These are phyloP conservation scores for Stigmatopora nigra DNA, from an alignment of 2,113 vertebrate genomes.

Conservation along the genomic window DNA sequence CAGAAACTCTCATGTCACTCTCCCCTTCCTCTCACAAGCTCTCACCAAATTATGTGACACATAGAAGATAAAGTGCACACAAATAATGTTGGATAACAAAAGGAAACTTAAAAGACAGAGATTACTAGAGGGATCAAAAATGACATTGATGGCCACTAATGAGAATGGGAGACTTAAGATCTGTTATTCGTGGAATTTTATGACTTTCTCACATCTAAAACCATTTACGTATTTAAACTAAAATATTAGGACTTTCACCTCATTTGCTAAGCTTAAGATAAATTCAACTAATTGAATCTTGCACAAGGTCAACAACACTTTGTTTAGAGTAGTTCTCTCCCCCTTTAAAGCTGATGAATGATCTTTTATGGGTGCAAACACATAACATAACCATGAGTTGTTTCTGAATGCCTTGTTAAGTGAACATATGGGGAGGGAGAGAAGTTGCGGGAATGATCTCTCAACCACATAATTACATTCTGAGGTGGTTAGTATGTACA, in stretches of 20 bases:
- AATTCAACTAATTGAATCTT: background rate
- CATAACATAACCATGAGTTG: too few species aligned
- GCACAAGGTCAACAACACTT: background rate
- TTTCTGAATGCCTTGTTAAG: background rate
- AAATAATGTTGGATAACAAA: background rate
- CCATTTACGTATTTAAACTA: background rate
- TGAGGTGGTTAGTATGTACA: background rate
- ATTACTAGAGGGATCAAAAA: constrained; percentile 9
- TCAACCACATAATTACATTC: constrained; percentile 6
- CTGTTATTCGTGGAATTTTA: background rate
- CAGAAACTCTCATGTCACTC: background rate
- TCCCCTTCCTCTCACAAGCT: background rate
- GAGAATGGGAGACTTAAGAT: constrained; percentile 1
- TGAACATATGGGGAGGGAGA: constrained; percentile 20
- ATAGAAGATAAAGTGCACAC: background rate
- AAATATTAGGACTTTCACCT: background rate
- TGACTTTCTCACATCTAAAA: background rate
- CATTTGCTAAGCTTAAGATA: too few species aligned
- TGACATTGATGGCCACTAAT: constrained; percentile 14
- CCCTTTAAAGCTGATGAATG: background rate
- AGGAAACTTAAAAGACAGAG: background rate
- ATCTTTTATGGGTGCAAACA: background rate
- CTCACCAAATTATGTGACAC: background rate
- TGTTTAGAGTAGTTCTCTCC: background rate
- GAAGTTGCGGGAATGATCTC: constrained; percentile 14